A percentile compares a stretch with the other conserved stretches of the same genome.
Conservation (phyloP, 2,888 invertebrate genomes). For the Chalcosyrphus nemorum region DNA sequence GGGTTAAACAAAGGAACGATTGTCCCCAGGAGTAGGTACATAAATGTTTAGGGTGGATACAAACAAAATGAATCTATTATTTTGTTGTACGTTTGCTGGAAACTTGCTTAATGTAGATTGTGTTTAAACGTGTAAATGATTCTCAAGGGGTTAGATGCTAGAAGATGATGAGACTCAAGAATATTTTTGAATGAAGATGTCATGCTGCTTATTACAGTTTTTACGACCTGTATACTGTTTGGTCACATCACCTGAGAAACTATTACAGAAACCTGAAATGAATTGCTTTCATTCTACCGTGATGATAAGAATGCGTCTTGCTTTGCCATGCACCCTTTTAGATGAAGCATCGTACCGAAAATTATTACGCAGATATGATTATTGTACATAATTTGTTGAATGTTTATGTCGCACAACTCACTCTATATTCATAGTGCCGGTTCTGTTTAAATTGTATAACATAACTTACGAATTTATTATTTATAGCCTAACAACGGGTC, state of each 20-base stretch:
- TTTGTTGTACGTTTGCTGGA: conserved; percentile 14
- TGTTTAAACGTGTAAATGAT: conserved; percentile 30
- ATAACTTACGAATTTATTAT: background rate
- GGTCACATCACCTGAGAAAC: background rate
- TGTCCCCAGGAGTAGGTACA: conserved; percentile 21
- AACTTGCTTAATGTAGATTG: conserved; percentile 25
- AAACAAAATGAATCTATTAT: conserved; percentile 21
- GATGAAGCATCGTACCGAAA: background rate
- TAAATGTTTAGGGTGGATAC: conserved; percentile 24
- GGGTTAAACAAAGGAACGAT: conserved; percentile 32
- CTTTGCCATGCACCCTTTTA: background rate
- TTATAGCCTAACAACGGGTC: background rate
- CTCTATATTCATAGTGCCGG: background rate
- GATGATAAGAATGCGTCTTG: background rate
- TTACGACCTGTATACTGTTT: background rate
- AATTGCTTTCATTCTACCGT: background rate
- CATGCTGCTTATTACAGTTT: background rate
- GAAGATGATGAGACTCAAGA: conserved; percentile 10
- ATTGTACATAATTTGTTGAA: background rate
- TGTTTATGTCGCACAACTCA: background rate
- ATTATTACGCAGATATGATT: background rate
- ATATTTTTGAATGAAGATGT: conserved; percentile 1
- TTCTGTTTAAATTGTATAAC: background rate
- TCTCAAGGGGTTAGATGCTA: conserved; percentile 7
- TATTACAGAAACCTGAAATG: background rate